Conservation (phyloP, 1,140 invertebrate genomes). For the Drosophila bocki region DNA sequence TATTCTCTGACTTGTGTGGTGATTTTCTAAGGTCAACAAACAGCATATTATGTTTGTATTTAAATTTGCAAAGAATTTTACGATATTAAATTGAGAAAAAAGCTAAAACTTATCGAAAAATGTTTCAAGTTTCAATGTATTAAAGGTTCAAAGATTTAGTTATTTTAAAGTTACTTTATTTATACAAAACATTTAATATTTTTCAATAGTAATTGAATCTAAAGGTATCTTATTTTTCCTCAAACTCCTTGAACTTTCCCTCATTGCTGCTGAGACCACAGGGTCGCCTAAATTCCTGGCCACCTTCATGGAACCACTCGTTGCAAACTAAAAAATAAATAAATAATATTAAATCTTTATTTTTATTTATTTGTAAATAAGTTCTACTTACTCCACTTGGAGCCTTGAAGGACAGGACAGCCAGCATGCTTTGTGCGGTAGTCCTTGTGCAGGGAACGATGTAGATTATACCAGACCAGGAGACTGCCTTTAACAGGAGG, state of each 20-base stretch:
- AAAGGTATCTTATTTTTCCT: constrained; percentile 11
- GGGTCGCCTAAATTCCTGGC: constrained; percentile 93
- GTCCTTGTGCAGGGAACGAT: constrained; percentile 96
- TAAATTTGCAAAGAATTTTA: neutral
- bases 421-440: constrained; percentile 96
- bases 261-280: constrained; percentile 87
- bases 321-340: constrained; percentile 90
- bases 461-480: constrained; percentile 98
- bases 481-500: constrained; percentile 95
- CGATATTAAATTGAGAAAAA: neutral
- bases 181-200: neutral
- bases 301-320: constrained; percentile 96
- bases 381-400: constrained; percentile 93
- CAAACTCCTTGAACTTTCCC: constrained; percentile 22
- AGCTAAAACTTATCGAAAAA: neutral
- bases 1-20: neutral
- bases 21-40: constrained; percentile 1
- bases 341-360: constrained; percentile 85
- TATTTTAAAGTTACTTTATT: neutral
- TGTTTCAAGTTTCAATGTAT: neutral
- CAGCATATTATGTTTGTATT: neutral
- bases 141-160: neutral
- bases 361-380: neutral
- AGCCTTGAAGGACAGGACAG: constrained; percentile 97
- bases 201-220: neutral